Evolutionary conservation across 2,113 vertebrate genomes (phyloP).

Genomic region (Salvelinus sp.): DNA sequence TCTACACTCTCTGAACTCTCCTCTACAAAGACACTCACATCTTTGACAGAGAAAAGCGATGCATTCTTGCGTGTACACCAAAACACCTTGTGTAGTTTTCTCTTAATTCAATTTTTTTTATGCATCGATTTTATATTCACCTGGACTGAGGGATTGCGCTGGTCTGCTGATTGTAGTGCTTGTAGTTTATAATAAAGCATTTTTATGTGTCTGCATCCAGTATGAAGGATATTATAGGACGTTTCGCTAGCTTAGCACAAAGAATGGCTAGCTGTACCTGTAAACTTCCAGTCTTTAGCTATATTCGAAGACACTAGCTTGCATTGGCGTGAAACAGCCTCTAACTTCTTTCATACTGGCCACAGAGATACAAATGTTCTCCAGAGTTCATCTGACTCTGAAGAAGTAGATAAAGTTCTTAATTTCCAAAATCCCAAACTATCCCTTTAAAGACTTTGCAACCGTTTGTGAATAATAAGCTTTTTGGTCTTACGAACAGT

Average conservation of each 20-base stretch:
- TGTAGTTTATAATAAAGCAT: background rate
- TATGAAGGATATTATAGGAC: no score
- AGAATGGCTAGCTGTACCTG: no score
- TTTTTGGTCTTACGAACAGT: background rate
- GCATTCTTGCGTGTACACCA: background rate
- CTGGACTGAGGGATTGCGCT: background rate
- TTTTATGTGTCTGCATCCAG: background rate
- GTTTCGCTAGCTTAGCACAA: no score
- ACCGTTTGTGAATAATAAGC: background rate
- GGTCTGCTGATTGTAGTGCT: background rate
- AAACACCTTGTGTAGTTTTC: background rate
- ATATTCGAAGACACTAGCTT: no score
- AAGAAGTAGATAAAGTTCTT: no score
- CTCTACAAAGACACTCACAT: conserved; percentile 4
- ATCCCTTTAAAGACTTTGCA: background rate
- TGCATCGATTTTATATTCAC: background rate
- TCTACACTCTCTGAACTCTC: conserved; percentile 8
- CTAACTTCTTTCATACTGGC: no score
- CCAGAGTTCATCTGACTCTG: no score
- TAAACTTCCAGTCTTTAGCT: no score
- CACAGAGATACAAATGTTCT: no score
- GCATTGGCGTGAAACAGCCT: no score
- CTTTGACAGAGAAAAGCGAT: conserved; percentile 12
- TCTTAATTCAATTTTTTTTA: background rate
- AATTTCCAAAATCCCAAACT: no score